A percentile compares a stretch with the other conserved stretches of the same genome.
Evolutionary conservation across 2,888 invertebrate species (phyloP).

Genomic region (Macaria notata): DNA sequence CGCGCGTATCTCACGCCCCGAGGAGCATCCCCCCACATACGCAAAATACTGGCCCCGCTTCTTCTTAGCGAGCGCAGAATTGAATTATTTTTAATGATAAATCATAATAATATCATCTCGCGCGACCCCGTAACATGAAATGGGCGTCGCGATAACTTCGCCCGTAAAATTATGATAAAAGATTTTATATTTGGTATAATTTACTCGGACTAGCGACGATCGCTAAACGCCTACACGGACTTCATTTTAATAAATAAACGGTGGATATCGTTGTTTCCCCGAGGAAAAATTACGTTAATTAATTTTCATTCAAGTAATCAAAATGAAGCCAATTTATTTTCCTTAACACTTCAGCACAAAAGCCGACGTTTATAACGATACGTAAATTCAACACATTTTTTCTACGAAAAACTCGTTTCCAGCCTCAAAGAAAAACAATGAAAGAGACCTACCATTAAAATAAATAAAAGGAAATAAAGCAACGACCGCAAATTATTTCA

Average conservation of each 20-base stretch:
- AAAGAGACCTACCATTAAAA: constrained; percentile 79
- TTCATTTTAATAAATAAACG: constrained; percentile 26
- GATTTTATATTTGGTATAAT: constrained; percentile 71
- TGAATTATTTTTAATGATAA: constrained; percentile 48
- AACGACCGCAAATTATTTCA: constrained; percentile 80
- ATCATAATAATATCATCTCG: constrained; percentile 46
- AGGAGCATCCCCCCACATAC: constrained; percentile 48
- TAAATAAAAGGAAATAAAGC: constrained; percentile 81
- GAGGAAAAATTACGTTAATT: constrained; percentile 41
- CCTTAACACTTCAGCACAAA: constrained; percentile 56
- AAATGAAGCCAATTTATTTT: constrained; percentile 64
- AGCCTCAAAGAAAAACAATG: constrained; percentile 70
- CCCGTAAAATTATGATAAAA: constrained; percentile 76
- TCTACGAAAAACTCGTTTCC: constrained; percentile 58
- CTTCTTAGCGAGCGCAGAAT: constrained; percentile 32
- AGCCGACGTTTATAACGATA: constrained; percentile 62
- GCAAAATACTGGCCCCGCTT: constrained; percentile 37
- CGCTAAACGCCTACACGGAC: constrained; percentile 55
- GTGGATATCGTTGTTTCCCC: constrained; percentile 16
- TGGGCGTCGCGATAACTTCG: constrained; percentile 65
- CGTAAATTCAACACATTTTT: constrained; percentile 62
- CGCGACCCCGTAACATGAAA: constrained; percentile 62
- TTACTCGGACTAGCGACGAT: constrained; percentile 62
- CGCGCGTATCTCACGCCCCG: constrained; percentile 64
- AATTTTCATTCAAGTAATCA: constrained; percentile 57